Base-by-base conservation (phyloP, 2,888 invertebrate genomes). In the Dynastes maya region DNA sequence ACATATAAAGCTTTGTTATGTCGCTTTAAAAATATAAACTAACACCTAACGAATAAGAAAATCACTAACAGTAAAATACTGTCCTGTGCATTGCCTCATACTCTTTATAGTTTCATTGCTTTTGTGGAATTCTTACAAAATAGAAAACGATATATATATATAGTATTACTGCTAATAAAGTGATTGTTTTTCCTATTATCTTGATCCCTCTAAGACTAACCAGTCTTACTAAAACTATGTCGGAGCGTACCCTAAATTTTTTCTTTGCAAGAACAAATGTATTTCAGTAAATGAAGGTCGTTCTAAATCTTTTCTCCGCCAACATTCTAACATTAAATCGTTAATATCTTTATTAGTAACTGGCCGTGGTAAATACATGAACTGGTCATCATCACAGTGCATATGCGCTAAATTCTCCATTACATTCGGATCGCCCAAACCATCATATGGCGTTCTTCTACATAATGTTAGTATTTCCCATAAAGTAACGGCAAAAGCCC, bases 401-500 rank as follows among this genome's bases (percentile, higher is more conserved):
- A 94, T 89, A 86, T 93, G 94, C 37, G 94, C 93, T 75, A 96
- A 91, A 88, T 96, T 96, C 84, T 95, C 95, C 81, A 97, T 91
- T 70, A 97, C 94, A 90, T 95, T 93, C 76, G 92, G 91, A 86
- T 97, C 96, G 16, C 92, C 91, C 82, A 95, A 87, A 80, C 93
- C 92, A 77, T 94, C 94, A 88, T 93, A 97, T 0, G 97, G 97
- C 79, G 93, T 92, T 74, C 94, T 92, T 68, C 95, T 90, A 82
- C 96, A 95, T 76, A 94, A 90, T 9, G 94, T 94, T 85, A 96
- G 91, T 79, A 97, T 93, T 89, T 97, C 97, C 93, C 96, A 95
- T 68, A 97, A 89, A 0, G 96, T 95, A 27, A 97, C 95, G 0
- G 94, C 97, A 88, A 96, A 97, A 13, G 96, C 93, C 97, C 97